Base-by-base conservation (phyloP, 2,888 invertebrate genomes). In the Tethea ocularis region DNA sequence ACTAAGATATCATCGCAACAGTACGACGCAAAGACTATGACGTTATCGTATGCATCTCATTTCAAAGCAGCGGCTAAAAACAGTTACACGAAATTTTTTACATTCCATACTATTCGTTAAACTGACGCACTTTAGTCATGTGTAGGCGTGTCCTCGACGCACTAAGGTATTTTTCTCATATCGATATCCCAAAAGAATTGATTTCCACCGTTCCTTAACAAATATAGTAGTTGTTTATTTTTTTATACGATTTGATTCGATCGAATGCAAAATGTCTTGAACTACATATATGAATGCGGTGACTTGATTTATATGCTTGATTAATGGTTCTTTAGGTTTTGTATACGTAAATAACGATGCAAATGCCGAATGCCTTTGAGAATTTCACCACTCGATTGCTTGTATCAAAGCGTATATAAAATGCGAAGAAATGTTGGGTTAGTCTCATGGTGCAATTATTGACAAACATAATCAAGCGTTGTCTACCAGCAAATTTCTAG, bases 81-180 rank as follows among this genome's bases (percentile, higher is more conserved):
- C 91, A 88, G 91, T 89, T 89, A 90, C 65, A 77, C 73, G 68
- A 78, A 78, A 87, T 88, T 84, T 87, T 86, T 82, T 60, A 79
- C 83, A 89, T 90, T 88, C 87, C 85, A 66, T 71, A 69, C 71
- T 75, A 79, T 82, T 78, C 75, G 80, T 78, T 77, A 70, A 54
- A 33, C 29, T 33, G 33, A 54, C 77, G 71, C 74, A 73, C 74
- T 76, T 77, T 69, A 75, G 75, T 68, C 68, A 67, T 59, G 68
- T 63, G 75, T 80, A 67, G 83, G 80, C 71, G 76, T 75, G 79
- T 76, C 71, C 70, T 76, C 75, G 10, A 46, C 52, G 60, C 57
- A 71, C 59, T 56, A 67, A 64, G 67, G 33, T 33, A 7, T 33
- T 33, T 13, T 33, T 13, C 13, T 2, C 2, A 29, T 29, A 8